A percentile compares a stretch with the other conserved stretches of the same genome.
Evolutionary conservation across 2,797 vertebrate species (phyloP).

Genomic region (Amblyraja radiata): DNA sequence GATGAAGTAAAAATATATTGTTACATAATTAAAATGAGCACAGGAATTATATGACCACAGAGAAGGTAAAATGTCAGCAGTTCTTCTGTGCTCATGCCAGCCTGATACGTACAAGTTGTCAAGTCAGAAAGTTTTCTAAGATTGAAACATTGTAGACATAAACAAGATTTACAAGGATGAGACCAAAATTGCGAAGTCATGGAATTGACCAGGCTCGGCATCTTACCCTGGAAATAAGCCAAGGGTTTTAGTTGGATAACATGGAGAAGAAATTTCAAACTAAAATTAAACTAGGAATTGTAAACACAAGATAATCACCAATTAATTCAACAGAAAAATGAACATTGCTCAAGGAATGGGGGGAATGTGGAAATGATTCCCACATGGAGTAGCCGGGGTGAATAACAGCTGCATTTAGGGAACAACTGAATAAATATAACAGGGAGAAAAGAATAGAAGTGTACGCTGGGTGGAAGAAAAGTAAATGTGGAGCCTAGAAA

Average conservation of each 20-base stretch:
- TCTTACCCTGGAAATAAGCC: neutral
- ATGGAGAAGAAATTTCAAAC: no score
- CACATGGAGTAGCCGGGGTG: no score
- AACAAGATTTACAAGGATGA: neutral
- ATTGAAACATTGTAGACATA: neutral
- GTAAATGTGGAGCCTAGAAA: neutral
- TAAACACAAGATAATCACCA: no score
- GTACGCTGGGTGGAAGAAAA: neutral
- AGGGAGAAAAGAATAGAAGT: neutral
- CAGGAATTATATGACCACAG: neutral
- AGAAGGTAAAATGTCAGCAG: neutral
- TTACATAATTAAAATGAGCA: neutral
- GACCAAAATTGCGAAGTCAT: neutral
- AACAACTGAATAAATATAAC: neutral
- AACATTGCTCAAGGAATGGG: no score
- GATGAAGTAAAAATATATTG: neutral
- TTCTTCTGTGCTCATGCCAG: neutral
- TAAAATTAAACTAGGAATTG: no score
- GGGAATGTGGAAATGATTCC: no score
- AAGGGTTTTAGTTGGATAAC: no score
- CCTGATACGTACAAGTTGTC: neutral
- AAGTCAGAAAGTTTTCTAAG: neutral
- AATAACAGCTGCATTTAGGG: neutral
- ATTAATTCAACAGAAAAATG: no score
- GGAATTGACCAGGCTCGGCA: neutral